Percentiles rank a stretch among this genome's conserved stretches.
Evolutionary conservation across 2,888 invertebrate species (phyloP).

Genomic region (Falcaria lacertinaria): DNA sequence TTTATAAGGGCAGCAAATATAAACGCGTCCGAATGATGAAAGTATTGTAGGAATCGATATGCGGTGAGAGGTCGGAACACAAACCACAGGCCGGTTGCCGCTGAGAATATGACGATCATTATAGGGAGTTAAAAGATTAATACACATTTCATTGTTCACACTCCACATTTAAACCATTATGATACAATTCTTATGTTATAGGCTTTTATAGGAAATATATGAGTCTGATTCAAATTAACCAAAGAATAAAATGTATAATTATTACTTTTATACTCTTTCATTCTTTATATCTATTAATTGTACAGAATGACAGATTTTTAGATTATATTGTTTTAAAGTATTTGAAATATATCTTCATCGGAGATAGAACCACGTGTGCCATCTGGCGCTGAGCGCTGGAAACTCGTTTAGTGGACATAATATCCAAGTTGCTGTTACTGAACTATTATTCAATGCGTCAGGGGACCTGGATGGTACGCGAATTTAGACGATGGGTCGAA

Average conservation of each 20-base stretch:
- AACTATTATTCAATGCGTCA: slow-evolving; percentile 14
- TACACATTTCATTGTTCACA: slow-evolving; percentile 5
- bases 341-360: neutral
- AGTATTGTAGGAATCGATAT: slow-evolving; percentile 16
- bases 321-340: no score
- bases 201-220: no score
- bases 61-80: slow-evolving; percentile 9
- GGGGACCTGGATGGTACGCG: slow-evolving; percentile 14
- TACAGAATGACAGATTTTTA: no score
- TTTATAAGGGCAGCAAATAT: slow-evolving; percentile 28
- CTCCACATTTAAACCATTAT: no score
- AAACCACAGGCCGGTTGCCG: slow-evolving; percentile 2
- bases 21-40: slow-evolving; percentile 20
- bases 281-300: no score
- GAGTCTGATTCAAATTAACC: no score
- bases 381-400: slow-evolving; percentile 44
- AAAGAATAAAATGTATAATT: no score
- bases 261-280: no score
- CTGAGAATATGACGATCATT: slow-evolving; percentile 3
- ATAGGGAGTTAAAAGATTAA: slow-evolving; percentile 2
- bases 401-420: slow-evolving; percentile 32
- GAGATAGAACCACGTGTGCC: slow-evolving; percentile 36
- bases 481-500: slow-evolving; percentile 16
- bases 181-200: no score
- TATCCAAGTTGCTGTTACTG: slow-evolving; percentile 12